Percentiles rank a stretch among this genome's conserved stretches.
phyloP scores from a whole-genome alignment of 2,113 vertebrate species.

The Pseudorasbora parva region DNA sequence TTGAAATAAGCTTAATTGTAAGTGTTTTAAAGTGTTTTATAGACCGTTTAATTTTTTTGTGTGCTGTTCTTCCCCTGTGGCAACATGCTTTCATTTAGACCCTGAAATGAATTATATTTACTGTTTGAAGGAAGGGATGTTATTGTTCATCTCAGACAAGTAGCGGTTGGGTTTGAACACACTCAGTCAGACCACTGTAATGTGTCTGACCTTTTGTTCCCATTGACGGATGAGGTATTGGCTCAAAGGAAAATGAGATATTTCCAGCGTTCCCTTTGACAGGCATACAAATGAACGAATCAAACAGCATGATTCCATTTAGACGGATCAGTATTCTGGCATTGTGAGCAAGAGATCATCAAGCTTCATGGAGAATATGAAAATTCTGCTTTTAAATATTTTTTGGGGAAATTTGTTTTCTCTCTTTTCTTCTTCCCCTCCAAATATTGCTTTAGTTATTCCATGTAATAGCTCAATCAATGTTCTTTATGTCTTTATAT shows the following conservation, averaged over 20 bases:
- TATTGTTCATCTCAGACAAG: slow-evolving; percentile 49
- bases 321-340: slow-evolving; percentile 42
- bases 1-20: background rate
- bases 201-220: slow-evolving; percentile 61
- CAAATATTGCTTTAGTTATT: slow-evolving; percentile 14
- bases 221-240: slow-evolving; percentile 61
- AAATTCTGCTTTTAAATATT: slow-evolving; percentile 27
- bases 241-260: slow-evolving; percentile 58
- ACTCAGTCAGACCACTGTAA: slow-evolving; percentile 50
- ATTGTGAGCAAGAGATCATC: slow-evolving; percentile 52
- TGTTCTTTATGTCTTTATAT: slow-evolving; percentile 50
- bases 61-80: slow-evolving; percentile 17
- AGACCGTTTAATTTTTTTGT: background rate
- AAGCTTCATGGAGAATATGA: slow-evolving; percentile 32
- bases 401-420: slow-evolving; percentile 31
- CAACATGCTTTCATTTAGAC: background rate
- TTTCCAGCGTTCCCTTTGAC: slow-evolving; percentile 57
- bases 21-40: slow-evolving; percentile 9
- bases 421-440: slow-evolving; percentile 1
- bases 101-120: slow-evolving; percentile 46
- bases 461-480: slow-evolving; percentile 23
- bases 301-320: slow-evolving; percentile 53
- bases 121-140: slow-evolving; percentile 38
- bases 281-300: slow-evolving; percentile 60
- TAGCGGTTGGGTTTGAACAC: slow-evolving; percentile 48